Evolutionary conservation across 2,797 vertebrate species (phyloP), one percentile per base, ranked within the genome.

Genomic region (Trachops cirrhosus): DNA sequence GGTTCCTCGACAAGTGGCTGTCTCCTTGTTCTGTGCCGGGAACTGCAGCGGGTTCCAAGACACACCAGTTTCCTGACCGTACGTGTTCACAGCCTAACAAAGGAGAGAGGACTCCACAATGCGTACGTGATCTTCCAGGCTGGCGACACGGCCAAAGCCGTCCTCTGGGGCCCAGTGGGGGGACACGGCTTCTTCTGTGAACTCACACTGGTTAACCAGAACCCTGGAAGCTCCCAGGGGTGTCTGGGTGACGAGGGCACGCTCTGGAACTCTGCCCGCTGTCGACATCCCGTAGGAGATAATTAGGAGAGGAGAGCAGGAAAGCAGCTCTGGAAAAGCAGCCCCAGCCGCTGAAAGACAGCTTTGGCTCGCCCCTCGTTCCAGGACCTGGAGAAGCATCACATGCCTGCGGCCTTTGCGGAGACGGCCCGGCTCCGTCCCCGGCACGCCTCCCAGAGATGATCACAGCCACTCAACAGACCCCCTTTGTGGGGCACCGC

Each of bases 311-410:
- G 16, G 0, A 1, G 34, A 73, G 12, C 48, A 73, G 29, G n/a
- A 41, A 59, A 68, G 32, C 21, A 16, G 37, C 41, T 93, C 82
- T 77, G 80, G 59, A 62, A 94, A 86, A 84, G 89, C 91, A 85
- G 46, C 80, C 94, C 78, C 39, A 34, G 46, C 74, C 59, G 19
- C 16, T 89, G 94, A 94, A 92, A 94, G 89, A 84, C 10, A 50
- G 74, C 70, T 22, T 48, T 77, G 26, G 91, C 39, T 82, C 11
- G 4, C 18, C 92, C 34, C 68, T 73, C 2, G 3, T 79, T 86
- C 74, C 9, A 11, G 21, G 62, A 70, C 79, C 26, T 46, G 39
- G 70, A 93, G 87, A 75, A 80, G 24, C 37, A 75, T 71, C 52
- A 67, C 64, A 34, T 26, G 52, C 59, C 22, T 46, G 22, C 24